phyloP scores from a whole-genome alignment of 2,113 vertebrate species.

The Notothenia rossii region DNA sequence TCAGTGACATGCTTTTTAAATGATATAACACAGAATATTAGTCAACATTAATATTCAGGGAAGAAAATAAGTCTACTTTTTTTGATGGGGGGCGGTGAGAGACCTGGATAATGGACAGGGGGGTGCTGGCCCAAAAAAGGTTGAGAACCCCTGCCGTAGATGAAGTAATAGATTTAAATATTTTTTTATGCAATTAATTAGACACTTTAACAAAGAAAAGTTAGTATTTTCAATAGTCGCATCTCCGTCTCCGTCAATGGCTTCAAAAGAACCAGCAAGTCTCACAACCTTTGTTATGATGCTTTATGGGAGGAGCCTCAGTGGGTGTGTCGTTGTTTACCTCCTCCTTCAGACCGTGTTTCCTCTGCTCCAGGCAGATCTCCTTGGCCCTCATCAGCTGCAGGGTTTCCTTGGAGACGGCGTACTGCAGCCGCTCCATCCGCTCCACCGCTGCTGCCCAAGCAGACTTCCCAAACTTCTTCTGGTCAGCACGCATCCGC shows the following conservation, averaged over 20 bases:
- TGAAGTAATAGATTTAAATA: too few relatives aligned
- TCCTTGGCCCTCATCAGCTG: constrained; percentile 98
- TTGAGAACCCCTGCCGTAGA: too few relatives aligned
- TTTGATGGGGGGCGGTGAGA: too few relatives aligned
- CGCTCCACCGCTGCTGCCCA: constrained; percentile 94
- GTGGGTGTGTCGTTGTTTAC: constrained; percentile 74
- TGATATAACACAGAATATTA: too few relatives aligned
- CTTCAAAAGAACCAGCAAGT: too few relatives aligned
- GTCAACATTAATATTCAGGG: too few relatives aligned
- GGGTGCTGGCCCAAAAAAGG: too few relatives aligned
- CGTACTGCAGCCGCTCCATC: constrained; percentile 96
- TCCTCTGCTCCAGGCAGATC: constrained; percentile 97
- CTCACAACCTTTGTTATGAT: not conserved
- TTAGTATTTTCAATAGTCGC: not conserved
- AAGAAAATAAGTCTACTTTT: too few relatives aligned
- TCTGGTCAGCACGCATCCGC: constrained; percentile 96
- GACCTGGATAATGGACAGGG: too few relatives aligned
- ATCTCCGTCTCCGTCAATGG: too few relatives aligned
- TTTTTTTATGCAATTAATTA: too few relatives aligned
- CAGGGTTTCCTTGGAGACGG: constrained; percentile 95
- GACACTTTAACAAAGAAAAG: not conserved
- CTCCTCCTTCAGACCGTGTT: constrained; percentile 93
- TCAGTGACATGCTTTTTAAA: too few relatives aligned
- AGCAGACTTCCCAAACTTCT: constrained; percentile 94
- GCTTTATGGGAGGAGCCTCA: not conserved